These are phyloP conservation scores for Spheniscus mendiculus DNA, from an alignment of 2,113 vertebrate genomes.

Conservation along the genomic window DNA sequence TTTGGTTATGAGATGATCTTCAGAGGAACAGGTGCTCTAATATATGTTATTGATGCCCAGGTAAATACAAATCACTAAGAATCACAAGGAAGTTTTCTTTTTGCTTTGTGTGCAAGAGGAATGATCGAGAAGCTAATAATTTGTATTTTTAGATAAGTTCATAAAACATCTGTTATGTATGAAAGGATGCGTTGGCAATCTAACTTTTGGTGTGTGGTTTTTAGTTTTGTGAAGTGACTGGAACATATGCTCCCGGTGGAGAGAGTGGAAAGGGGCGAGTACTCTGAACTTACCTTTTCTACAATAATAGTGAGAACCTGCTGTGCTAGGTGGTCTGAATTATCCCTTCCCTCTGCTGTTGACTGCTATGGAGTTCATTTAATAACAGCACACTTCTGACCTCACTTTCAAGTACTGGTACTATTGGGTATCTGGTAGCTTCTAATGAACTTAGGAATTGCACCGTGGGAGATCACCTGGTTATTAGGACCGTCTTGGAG, in stretches of 20 bases:
- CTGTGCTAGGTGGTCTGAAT: not conserved
- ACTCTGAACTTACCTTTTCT: not conserved
- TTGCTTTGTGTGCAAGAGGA: not conserved
- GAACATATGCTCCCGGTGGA: not conserved
- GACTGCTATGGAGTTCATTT: not conserved
- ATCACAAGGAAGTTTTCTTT: not conserved
- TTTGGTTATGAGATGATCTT: conserved; percentile 99
- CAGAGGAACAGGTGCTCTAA: conserved; percentile 96
- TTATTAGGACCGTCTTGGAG: not conserved
- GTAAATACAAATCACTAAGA: conserved; percentile 68
- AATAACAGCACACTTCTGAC: not conserved
- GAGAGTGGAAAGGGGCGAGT: not conserved
- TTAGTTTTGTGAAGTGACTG: not conserved
- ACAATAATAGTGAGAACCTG: not conserved
- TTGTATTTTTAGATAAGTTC: not conserved
- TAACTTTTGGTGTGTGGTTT: not conserved
- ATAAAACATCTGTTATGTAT: not conserved
- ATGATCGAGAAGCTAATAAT: not conserved
- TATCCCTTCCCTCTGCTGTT: not conserved
- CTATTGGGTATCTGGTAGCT: not conserved
- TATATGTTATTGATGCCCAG: conserved; percentile 99
- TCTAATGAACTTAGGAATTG: not conserved
- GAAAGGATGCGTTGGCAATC: not conserved
- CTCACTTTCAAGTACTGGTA: not conserved
- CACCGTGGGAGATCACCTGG: not conserved